Conservation (phyloP, 2,888 invertebrate genomes). For the Fragum whitleyi region DNA sequence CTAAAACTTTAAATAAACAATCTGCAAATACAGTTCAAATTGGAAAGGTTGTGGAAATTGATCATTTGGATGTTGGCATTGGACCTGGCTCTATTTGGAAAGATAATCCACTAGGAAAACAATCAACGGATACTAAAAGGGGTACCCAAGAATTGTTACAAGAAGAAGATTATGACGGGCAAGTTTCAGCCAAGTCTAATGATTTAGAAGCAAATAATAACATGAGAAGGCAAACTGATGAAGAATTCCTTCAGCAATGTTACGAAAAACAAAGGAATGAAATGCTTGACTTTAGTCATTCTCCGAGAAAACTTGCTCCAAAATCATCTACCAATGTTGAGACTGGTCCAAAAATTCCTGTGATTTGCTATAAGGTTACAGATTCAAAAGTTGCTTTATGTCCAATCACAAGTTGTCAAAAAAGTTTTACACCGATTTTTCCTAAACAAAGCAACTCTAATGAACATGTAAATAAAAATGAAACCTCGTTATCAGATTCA, state of each 20-base stretch:
- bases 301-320: background rate
- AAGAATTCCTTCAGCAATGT: background rate
- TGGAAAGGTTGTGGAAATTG: background rate
- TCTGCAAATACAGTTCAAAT: background rate
- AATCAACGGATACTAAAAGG: no score
- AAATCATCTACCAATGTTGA: background rate
- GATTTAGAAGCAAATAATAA: background rate
- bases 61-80: background rate
- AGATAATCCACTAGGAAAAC: background rate
- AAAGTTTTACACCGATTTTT: background rate
- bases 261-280: background rate
- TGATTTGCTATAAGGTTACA: background rate
- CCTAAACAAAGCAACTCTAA: background rate
- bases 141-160: no score
- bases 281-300: background rate
- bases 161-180: no score
- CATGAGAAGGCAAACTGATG: background rate
- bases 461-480: no score
- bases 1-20: background rate
- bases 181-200: no score
- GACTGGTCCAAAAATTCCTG: background rate
- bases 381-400: background rate
- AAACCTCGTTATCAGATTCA: no score
- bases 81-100: background rate
- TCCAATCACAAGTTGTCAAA: background rate